Evolutionary conservation across 1,140 invertebrate species (phyloP), one percentile per base, ranked within the genome.

Genomic region (Trypoxylus dichotomus): DNA sequence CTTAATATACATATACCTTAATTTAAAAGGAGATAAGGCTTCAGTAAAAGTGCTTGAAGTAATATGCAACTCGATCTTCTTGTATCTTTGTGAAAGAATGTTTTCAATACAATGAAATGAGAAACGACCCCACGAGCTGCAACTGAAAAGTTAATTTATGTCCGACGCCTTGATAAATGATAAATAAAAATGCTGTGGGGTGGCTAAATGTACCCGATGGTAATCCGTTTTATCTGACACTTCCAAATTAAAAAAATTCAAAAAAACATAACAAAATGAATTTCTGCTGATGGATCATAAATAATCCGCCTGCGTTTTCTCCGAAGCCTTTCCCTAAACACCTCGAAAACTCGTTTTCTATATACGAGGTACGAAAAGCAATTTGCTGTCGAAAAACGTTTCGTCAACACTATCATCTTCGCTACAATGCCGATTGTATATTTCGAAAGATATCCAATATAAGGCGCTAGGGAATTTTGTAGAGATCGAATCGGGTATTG

Each of bases 401-500:
- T 63, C 60, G 60, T 21, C 60, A 27, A 27, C 60, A 13, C 60
- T n/a, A 63, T 63, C 60, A 63, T 63, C 60, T 25, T 63, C 60
- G 11, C n/a, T 47, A 27, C 60, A 63, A 63, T 19, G 19, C 21
- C 60, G 5, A 27, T 63, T 19, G 25, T 63, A 63, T 63, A 63
- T 63, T 63, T 63, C 19, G 3, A 24, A 27, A 27, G 60, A 27
- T 24, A 63, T 24, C 60, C 60, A 63, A 63, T 63, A 63, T 63
- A 63, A 47, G n/a, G 15, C 43, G 43, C 60, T 25, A 24, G 60
- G 60, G 60, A 25, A 19, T 24, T 63, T 3, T 1, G 60, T 3
- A 19, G 60, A 25, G 60, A 11, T 24, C 25, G 10, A 27, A 63
- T 27, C 60, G 60, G 19, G 19, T 63, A 24, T 63, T 7, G 60